Percentiles rank a stretch among this genome's conserved stretches.
phyloP scores from a whole-genome alignment of 30 jellyfish, hydroid and myxozoan genomes.

The Aurelia aurita complex sp. Pacific region DNA sequence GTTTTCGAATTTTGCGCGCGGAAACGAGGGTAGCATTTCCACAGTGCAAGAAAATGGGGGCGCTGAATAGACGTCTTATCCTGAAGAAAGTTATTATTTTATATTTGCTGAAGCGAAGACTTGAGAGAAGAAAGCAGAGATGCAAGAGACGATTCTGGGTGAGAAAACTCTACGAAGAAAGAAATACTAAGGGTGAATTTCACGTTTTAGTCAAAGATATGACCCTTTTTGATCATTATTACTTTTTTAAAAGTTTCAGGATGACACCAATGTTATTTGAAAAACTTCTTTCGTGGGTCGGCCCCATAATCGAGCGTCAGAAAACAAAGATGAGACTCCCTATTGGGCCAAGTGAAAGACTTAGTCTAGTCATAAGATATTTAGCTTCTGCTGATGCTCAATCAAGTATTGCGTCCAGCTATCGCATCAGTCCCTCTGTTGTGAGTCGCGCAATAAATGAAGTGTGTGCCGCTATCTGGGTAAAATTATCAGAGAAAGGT shows the following conservation, averaged over 20 bases:
- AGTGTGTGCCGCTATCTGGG: constrained; percentile 57
- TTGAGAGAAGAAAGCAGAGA: constrained; percentile 5
- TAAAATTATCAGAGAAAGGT: background rate
- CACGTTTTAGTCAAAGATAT: constrained; percentile 22
- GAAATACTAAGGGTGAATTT: constrained; percentile 52
- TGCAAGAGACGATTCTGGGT: constrained; percentile 29
- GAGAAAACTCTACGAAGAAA: constrained; percentile 45
- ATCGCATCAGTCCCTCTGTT: constrained; percentile 53
- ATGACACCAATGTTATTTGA: constrained; percentile 33
- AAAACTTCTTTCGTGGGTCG: constrained; percentile 25
- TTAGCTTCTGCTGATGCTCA: constrained; percentile 54
- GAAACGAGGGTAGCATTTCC: too few species aligned
- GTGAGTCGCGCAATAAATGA: constrained; percentile 51
- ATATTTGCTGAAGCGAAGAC: constrained; percentile 2
- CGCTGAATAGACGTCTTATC: background rate
- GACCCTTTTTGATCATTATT: constrained; percentile 46
- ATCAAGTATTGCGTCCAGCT: constrained; percentile 51
- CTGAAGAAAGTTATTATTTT: background rate
- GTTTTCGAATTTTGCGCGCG: too few species aligned
- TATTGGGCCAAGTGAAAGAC: constrained; percentile 16
- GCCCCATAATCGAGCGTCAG: constrained; percentile 2
- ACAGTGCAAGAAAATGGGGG: too few species aligned
- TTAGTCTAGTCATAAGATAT: background rate
- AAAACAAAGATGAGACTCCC: constrained; percentile 18
- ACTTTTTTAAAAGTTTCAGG: constrained; percentile 31